Evolutionary conservation across 2,888 invertebrate species (phyloP).

Genomic region (Falcaria lacertinaria): DNA sequence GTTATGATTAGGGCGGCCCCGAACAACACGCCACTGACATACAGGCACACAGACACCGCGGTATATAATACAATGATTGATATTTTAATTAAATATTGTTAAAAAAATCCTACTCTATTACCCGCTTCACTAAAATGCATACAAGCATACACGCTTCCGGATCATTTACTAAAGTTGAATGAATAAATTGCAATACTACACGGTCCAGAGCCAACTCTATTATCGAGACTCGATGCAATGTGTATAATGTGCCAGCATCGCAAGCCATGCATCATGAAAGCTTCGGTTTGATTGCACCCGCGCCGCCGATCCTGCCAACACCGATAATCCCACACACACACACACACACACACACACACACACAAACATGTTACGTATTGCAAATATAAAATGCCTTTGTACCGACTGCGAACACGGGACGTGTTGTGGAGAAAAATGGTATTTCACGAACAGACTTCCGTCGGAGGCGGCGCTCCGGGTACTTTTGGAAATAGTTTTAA

Average conservation of each 20-base stretch:
- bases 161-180: no score
- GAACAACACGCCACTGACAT: no score
- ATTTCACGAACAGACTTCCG: background rate
- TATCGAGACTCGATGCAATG: background rate
- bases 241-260: background rate
- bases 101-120: no score
- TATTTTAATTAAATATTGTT: no score
- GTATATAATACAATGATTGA: no score
- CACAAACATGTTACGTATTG: background rate
- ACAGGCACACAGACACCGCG: no score
- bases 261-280: background rate
- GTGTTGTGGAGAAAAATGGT: background rate
- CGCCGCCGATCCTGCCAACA: background rate
- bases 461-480: conserved; percentile 1
- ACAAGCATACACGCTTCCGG: no score
- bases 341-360: background rate
- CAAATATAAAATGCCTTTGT: background rate
- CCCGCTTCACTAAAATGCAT: no score
- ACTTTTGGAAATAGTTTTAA: conserved; percentile 29
- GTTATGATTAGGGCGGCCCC: background rate
- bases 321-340: background rate
- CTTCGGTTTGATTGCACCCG: background rate
- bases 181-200: background rate
- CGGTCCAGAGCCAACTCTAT: background rate
- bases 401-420: background rate